These are phyloP conservation scores for Mastomys coucha DNA, from an alignment of 2,113 vertebrate species.

Conservation along the genomic window DNA sequence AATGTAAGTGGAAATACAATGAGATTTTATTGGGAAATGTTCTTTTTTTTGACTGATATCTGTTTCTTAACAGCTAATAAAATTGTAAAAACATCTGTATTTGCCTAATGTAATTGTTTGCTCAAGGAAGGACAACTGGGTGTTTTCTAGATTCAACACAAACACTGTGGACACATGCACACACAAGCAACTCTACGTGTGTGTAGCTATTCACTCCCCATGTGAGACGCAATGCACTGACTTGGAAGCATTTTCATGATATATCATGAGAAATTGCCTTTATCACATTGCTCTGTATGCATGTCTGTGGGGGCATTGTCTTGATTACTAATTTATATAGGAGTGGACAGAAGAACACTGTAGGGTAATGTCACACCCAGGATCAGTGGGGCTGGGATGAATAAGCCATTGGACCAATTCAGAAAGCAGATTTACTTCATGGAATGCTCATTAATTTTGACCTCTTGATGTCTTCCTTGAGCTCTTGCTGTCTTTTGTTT, in stretches of 20 bases:
- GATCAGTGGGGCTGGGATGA: background rate
- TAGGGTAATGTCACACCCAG: background rate
- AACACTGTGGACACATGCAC: background rate
- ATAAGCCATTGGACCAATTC: background rate
- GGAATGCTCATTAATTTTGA: background rate
- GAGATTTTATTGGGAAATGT: conserved; percentile 39
- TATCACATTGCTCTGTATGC: background rate
- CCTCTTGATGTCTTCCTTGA: background rate
- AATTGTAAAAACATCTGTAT: background rate
- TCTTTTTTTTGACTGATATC: background rate
- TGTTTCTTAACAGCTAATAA: conserved; percentile 24
- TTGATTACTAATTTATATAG: background rate
- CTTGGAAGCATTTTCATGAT: background rate
- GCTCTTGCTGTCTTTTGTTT: background rate
- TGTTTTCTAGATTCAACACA: background rate
- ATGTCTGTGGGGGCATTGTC: background rate
- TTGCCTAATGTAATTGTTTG: background rate
- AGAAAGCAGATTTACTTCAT: background rate
- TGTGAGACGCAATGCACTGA: background rate
- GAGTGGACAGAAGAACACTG: background rate
- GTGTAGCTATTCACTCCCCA: background rate
- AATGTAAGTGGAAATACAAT: conserved; percentile 44
- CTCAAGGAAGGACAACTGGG: background rate
- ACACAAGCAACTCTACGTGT: background rate
- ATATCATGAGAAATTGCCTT: background rate